phyloP scores from a whole-genome alignment of 2,113 vertebrate genomes.

The Brachypteracias leptosomus region DNA sequence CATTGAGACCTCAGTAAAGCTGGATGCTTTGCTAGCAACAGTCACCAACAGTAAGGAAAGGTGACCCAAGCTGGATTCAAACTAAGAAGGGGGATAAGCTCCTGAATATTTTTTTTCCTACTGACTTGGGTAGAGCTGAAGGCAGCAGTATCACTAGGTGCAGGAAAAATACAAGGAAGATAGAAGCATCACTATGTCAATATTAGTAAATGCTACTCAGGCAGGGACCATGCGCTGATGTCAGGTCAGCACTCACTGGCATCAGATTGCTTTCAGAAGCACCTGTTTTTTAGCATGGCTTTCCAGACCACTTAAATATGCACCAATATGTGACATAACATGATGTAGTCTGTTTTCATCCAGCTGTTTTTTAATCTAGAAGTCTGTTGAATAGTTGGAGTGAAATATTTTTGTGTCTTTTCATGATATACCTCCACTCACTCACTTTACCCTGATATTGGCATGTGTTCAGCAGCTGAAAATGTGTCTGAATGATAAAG shows the following conservation, averaged over 20 bases:
- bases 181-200: neutral
- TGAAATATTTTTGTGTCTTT: neutral
- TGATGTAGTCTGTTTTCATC: neutral
- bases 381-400: neutral
- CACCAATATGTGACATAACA: neutral
- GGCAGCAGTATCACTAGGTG: neutral
- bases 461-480: neutral
- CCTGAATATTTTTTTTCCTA: neutral
- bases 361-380: neutral
- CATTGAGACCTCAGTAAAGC: neutral
- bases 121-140: neutral
- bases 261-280: neutral
- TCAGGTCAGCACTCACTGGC: neutral
- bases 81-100: neutral
- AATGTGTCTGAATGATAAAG: neutral
- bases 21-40: neutral
- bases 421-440: neutral
- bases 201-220: fast-evolving
- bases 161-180: neutral
- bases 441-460: neutral
- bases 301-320: neutral
- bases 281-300: neutral
- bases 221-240: neutral
- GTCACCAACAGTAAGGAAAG: neutral
- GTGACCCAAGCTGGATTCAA: neutral